phyloP scores from a whole-genome alignment of 2,888 invertebrate genomes.

The Campaea margaritaria region DNA sequence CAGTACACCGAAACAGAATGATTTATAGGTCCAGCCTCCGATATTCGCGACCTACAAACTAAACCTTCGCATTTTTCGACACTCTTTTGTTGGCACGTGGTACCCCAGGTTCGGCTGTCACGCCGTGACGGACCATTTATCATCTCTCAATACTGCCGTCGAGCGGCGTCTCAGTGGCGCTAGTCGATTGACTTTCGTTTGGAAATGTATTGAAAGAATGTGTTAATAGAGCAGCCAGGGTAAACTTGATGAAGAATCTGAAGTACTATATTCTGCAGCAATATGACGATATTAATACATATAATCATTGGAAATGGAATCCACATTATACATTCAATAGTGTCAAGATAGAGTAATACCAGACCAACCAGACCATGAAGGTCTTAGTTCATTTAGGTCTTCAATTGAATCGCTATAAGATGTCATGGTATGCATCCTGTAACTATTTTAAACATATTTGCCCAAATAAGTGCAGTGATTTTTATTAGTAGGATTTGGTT shows the following conservation, averaged over 20 bases:
- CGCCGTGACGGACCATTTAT: slow-evolving; percentile 82
- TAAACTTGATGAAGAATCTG: not conserved
- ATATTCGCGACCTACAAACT: slow-evolving; percentile 82
- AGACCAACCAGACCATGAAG: too few relatives aligned
- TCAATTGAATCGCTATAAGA: too few relatives aligned
- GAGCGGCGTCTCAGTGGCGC: slow-evolving; percentile 79
- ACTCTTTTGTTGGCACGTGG: slow-evolving; percentile 82
- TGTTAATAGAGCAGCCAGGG: slow-evolving; percentile 11
- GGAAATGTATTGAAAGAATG: slow-evolving; percentile 23
- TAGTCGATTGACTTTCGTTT: slow-evolving; percentile 54
- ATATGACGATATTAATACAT: too few relatives aligned
- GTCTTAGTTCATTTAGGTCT: too few relatives aligned
- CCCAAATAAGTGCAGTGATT: too few relatives aligned
- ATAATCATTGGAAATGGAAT: too few relatives aligned
- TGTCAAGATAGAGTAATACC: too few relatives aligned
- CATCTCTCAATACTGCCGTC: slow-evolving; percentile 81
- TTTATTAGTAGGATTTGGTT: not conserved
- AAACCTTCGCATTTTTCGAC: slow-evolving; percentile 82
- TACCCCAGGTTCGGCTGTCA: slow-evolving; percentile 81
- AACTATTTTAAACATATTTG: too few relatives aligned
- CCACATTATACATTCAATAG: too few relatives aligned
- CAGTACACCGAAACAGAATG: slow-evolving; percentile 58
- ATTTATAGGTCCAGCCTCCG: slow-evolving; percentile 80
- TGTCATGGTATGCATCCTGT: too few relatives aligned
- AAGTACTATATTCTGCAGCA: not conserved